Evolutionary conservation across 2,113 vertebrate species (phyloP).

Genomic region (Tragulus kanchil): DNA sequence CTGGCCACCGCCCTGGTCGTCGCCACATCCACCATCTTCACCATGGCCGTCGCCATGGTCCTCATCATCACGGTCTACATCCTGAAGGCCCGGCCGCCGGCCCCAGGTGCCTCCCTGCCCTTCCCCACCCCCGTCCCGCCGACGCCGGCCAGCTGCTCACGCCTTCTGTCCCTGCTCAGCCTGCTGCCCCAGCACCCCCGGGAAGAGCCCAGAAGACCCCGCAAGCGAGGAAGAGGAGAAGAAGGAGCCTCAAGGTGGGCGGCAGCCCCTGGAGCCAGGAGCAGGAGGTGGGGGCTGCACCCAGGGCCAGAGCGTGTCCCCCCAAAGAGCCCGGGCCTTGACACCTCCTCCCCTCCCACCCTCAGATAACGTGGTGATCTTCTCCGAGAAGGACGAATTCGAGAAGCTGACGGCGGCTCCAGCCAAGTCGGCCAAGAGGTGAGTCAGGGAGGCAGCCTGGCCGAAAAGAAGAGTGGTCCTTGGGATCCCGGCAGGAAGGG

Average conservation of each 20-base stretch:
- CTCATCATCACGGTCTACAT: conserved; percentile 99
- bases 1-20: conserved; percentile 98
- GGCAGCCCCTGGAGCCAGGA: neutral
- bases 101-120: conserved; percentile 90
- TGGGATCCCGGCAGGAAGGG: neutral
- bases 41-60: conserved; percentile 99
- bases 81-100: conserved; percentile 95
- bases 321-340: neutral
- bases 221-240: conserved; percentile 95
- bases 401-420: conserved; percentile 95
- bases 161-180: conserved; percentile 86
- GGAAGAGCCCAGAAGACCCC: conserved; percentile 94
- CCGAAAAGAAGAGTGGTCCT: neutral
- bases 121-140: rapidly evolving
- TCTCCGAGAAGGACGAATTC: conserved; percentile 97
- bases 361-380: conserved; percentile 95
- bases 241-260: conserved; percentile 95
- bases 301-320: neutral
- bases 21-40: conserved; percentile 99
- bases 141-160: conserved; percentile 27
- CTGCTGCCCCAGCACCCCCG: conserved; percentile 95
- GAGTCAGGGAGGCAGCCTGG: conserved; percentile 14
- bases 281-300: neutral
- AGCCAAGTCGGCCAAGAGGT: conserved; percentile 96
- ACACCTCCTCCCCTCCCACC: conserved; percentile 37